phyloP scores from a whole-genome alignment of 2,888 invertebrate genomes.

The Zhengitettix transpicula region DNA sequence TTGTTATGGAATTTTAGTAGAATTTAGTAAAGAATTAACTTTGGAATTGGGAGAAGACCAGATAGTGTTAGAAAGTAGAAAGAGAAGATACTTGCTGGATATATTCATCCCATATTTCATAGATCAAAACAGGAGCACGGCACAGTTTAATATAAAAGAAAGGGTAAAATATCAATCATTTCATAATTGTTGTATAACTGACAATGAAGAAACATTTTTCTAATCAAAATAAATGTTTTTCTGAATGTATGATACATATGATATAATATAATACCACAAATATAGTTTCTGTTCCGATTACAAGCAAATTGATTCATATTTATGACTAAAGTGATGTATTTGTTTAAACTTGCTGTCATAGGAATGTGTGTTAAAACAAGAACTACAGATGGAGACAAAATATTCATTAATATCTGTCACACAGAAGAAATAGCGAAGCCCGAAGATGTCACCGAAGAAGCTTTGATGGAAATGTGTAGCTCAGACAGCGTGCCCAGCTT shows the following conservation, averaged over 20 bases:
- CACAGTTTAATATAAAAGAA: constrained; percentile 33
- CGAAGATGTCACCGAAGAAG: constrained; percentile 47
- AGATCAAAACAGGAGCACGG: constrained; percentile 34
- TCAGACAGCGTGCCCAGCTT: constrained; percentile 18
- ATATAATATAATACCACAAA: too few relatives aligned
- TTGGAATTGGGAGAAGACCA: constrained; percentile 59
- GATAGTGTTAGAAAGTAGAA: constrained; percentile 45
- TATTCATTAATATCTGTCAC: constrained; percentile 75
- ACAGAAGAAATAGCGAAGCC: constrained; percentile 60
- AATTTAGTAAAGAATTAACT: constrained; percentile 44
- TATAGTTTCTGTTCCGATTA: too few relatives aligned
- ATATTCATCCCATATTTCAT: constrained; percentile 50
- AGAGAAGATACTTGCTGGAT: constrained; percentile 43
- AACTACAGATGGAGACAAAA: constrained; percentile 44
- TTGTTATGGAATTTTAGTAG: too few relatives aligned
- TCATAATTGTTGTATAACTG: too few relatives aligned
- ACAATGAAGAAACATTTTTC: too few relatives aligned
- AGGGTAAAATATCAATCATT: too few relatives aligned
- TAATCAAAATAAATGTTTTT: too few relatives aligned
- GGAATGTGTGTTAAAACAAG: constrained; percentile 67
- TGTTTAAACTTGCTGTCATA: constrained; percentile 20
- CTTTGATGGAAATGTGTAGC: constrained; percentile 48
- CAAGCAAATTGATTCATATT: too few relatives aligned
- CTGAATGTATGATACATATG: too few relatives aligned
- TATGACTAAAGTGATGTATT: too few relatives aligned